These are phyloP conservation scores for Drosophila arizonae DNA, from an alignment of 1,140 invertebrate species.

Conservation along the genomic window DNA sequence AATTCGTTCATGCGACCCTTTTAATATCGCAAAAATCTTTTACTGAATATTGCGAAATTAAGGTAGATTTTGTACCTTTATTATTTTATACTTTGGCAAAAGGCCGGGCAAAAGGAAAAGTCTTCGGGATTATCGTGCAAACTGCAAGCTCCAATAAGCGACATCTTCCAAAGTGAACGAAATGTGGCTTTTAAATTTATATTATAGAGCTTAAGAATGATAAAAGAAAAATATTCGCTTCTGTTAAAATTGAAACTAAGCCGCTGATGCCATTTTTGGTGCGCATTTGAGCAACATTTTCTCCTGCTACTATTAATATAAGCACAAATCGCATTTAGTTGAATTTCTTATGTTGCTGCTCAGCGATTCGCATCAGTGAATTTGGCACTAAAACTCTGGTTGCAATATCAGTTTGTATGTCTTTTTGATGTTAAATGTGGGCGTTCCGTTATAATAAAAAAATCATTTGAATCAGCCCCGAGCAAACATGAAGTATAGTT, in stretches of 20 bases:
- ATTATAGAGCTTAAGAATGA: constrained; percentile 16
- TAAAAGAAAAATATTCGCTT: constrained; percentile 10
- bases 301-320: too few species aligned
- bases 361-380: too few species aligned
- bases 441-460: too few species aligned
- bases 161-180: constrained; percentile 12
- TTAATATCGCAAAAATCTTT: constrained; percentile 53
- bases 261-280: not conserved
- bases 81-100: constrained; percentile 30
- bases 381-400: too few species aligned
- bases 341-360: too few species aligned
- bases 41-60: constrained; percentile 59
- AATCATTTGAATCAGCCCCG: too few species aligned
- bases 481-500: too few species aligned
- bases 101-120: constrained; percentile 44
- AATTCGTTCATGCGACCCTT: constrained; percentile 42
- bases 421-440: too few species aligned
- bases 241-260: not conserved
- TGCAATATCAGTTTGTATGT: too few species aligned
- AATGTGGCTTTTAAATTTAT: constrained; percentile 25
- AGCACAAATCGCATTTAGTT: not conserved
- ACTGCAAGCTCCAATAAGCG: constrained; percentile 50
- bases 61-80: constrained; percentile 56
- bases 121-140: constrained; percentile 61
- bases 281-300: not conserved